phyloP scores from a whole-genome alignment of 2,888 invertebrate genomes.

The Zhuqinia jingwanae region DNA sequence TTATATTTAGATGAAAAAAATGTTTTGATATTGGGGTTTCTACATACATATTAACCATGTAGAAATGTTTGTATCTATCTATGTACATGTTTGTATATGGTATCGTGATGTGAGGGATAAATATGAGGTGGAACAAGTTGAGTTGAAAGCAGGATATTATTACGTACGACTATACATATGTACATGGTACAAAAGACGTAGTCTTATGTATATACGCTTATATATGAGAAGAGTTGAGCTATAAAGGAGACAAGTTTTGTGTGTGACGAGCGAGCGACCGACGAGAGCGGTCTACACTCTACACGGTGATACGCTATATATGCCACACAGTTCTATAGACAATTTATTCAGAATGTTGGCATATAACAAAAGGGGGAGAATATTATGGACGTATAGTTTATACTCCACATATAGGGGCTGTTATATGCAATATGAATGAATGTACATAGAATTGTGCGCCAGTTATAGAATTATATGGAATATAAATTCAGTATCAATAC shows the following conservation, averaged over 20 bases:
- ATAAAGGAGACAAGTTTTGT: no score
- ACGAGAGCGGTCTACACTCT: no score
- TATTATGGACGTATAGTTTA: neutral
- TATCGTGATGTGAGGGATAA: no score
- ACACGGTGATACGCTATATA: neutral
- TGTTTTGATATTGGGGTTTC: no score
- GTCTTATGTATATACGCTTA: neutral
- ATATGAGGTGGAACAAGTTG: no score
- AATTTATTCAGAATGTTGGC: neutral
- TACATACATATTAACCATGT: no score
- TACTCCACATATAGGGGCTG: no score
- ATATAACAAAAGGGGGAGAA: neutral
- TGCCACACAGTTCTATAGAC: neutral
- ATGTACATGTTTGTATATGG: no score
- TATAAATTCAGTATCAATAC: neutral
- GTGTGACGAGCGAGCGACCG: neutral
- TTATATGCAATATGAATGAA: neutral
- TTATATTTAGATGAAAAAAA: no score
- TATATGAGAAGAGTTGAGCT: constrained; percentile 7
- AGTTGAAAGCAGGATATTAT: neutral
- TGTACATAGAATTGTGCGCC: no score
- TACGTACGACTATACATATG: neutral
- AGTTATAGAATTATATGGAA: no score
- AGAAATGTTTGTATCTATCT: no score
- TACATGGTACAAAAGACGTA: neutral